These are phyloP conservation scores for Protosalanx chinensis DNA, from an alignment of 2,797 vertebrate species.

Conservation along the genomic window DNA sequence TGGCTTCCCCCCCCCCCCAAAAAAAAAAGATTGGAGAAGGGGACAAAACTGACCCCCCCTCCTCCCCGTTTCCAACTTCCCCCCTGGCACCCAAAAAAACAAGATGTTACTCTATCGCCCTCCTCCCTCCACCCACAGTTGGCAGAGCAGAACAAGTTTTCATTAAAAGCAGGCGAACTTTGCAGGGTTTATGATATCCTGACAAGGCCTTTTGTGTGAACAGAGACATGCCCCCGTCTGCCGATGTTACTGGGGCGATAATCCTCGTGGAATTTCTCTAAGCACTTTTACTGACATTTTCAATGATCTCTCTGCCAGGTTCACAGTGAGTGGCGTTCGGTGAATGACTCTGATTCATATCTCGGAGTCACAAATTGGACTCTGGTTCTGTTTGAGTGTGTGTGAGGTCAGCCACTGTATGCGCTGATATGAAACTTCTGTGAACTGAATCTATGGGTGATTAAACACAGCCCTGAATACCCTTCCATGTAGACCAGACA, in stretches of 20 bases:
- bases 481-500: conserved; percentile 4
- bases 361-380: conserved; percentile 61
- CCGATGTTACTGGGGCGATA: conserved; percentile 75
- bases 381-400: conserved; percentile 46
- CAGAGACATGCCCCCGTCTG: conserved; percentile 66
- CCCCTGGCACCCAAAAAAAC: conserved; percentile 37
- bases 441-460: conserved; percentile 39
- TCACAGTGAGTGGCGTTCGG: conserved; percentile 67
- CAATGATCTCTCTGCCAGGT: conserved; percentile 71
- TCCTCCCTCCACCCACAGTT: conserved; percentile 51
- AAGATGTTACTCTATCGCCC: conserved; percentile 71
- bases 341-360: conserved; percentile 67
- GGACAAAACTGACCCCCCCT: conserved; percentile 25
- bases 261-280: conserved; percentile 73
- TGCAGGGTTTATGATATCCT: conserved; percentile 75
- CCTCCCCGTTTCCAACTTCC: conserved; percentile 19
- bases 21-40: conserved; percentile 50
- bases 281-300: conserved; percentile 77
- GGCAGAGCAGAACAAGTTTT: conserved; percentile 59
- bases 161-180: conserved; percentile 65
- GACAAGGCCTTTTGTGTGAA: conserved; percentile 71
- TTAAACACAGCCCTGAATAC: conserved; percentile 21
- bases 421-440: conserved; percentile 25
- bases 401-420: conserved; percentile 28
- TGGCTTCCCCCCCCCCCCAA: conserved; percentile 61